Evolutionary conservation across 2,888 invertebrate species (phyloP).

Genomic region (Himalopsyche kuldschensis): DNA sequence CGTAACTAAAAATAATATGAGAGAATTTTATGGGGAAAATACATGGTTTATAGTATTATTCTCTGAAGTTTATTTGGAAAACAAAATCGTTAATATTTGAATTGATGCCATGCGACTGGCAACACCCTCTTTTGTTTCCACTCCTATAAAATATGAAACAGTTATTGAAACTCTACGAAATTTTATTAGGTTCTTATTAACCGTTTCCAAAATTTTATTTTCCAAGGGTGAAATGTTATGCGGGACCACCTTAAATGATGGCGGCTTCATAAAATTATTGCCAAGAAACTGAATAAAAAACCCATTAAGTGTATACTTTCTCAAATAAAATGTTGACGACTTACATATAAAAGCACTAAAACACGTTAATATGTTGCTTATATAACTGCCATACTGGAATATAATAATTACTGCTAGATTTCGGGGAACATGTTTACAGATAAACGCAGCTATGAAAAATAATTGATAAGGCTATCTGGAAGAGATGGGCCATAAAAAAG

Average conservation of each 20-base stretch:
- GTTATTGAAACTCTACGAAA: constrained; percentile 8
- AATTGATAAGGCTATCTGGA: not conserved
- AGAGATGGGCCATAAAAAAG: not conserved
- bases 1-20: not conserved
- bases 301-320: not conserved
- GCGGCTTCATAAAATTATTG: not conserved
- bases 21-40: not conserved
- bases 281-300: not conserved
- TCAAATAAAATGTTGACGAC: not conserved
- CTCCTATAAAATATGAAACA: not conserved
- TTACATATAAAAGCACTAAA: not conserved
- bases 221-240: not conserved
- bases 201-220: not conserved
- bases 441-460: not conserved
- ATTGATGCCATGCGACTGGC: constrained; percentile 3
- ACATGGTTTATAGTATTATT: not conserved
- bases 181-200: constrained; percentile 3
- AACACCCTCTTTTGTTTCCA: not conserved
- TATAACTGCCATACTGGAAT: not conserved
- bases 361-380: not conserved
- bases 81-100: not conserved
- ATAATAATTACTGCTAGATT: not conserved
- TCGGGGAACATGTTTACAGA: not conserved
- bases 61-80: not conserved
- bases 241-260: not conserved